Conservation (phyloP, 2,797 vertebrate genomes). For the Tenualosa thibaudeaui region DNA sequence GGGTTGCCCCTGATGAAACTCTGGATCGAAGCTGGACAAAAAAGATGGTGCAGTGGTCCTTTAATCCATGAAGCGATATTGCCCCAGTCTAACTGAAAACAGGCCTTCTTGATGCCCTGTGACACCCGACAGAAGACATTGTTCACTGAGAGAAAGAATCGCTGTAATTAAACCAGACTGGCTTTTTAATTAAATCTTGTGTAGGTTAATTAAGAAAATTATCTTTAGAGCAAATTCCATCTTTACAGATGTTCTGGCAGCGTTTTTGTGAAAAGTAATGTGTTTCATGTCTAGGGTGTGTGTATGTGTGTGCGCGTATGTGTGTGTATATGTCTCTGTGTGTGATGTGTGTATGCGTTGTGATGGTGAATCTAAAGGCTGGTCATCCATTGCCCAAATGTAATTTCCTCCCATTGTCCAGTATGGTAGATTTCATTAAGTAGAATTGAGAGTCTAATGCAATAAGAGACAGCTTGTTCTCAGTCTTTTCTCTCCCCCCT, state of each 20-base stretch:
- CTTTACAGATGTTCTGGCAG: conserved; percentile 63
- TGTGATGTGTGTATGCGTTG: background rate
- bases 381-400: conserved; percentile 60
- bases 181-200: conserved; percentile 74
- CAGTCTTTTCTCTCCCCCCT: conserved; percentile 45
- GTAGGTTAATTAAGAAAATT: conserved; percentile 73
- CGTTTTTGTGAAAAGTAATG: conserved; percentile 40
- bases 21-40: conserved; percentile 35
- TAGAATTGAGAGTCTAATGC: conserved; percentile 61
- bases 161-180: conserved; percentile 67
- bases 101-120: conserved; percentile 40
- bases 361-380: conserved; percentile 43
- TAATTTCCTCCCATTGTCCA: conserved; percentile 68
- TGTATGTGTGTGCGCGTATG: background rate
- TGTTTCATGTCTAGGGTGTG: conserved; percentile 13
- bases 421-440: conserved; percentile 65
- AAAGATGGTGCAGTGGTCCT: conserved; percentile 47
- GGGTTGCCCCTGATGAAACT: conserved; percentile 31
- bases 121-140: conserved; percentile 36
- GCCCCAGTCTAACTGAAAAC: conserved; percentile 52
- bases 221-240: conserved; percentile 67
- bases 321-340: background rate
- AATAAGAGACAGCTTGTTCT: conserved; percentile 57
- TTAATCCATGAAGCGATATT: conserved; percentile 58
- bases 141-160: conserved; percentile 53